Evolutionary conservation across 2,113 vertebrate species (phyloP).

Genomic region (Rattus rattus): DNA sequence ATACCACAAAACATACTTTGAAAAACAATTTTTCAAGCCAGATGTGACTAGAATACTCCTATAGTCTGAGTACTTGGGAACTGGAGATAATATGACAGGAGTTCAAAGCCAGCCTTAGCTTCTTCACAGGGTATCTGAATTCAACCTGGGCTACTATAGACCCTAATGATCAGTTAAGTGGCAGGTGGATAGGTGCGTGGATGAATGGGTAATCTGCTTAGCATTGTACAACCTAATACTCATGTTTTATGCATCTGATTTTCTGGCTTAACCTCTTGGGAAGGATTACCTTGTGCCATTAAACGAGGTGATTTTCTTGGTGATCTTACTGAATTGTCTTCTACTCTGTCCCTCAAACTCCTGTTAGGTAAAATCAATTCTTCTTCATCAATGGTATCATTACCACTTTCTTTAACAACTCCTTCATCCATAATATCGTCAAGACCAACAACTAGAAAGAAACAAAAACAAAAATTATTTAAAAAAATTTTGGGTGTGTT

Average conservation of each 20-base stretch:
- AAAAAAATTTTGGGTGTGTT: conserved; percentile 35
- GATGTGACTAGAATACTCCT: neutral
- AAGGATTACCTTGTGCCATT: conserved; percentile 89
- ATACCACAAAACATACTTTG: neutral
- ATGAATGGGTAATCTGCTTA: neutral
- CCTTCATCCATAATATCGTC: conserved; percentile 91
- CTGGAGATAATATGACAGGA: neutral
- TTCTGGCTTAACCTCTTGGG: conserved; percentile 51
- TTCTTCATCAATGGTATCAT: conserved; percentile 88
- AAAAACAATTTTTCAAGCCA: neutral
- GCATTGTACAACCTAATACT: conserved; percentile 7
- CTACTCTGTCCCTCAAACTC: conserved; percentile 86
- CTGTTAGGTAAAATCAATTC: conserved; percentile 87
- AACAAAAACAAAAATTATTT: conserved; percentile 74
- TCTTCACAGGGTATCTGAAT: neutral
- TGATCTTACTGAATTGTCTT: conserved; percentile 86
- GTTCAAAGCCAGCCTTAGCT: neutral
- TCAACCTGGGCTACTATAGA: neutral
- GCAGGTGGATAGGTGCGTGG: too few relatives aligned
- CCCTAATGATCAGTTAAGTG: neutral
- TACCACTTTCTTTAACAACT: conserved; percentile 89
- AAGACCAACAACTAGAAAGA: conserved; percentile 88
- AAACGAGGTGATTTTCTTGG: conserved; percentile 91
- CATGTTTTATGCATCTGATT: conserved; percentile 34
- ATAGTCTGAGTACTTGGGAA: neutral